Conservation (phyloP, 2,113 vertebrate species). For the Helogale parvula region DNA sequence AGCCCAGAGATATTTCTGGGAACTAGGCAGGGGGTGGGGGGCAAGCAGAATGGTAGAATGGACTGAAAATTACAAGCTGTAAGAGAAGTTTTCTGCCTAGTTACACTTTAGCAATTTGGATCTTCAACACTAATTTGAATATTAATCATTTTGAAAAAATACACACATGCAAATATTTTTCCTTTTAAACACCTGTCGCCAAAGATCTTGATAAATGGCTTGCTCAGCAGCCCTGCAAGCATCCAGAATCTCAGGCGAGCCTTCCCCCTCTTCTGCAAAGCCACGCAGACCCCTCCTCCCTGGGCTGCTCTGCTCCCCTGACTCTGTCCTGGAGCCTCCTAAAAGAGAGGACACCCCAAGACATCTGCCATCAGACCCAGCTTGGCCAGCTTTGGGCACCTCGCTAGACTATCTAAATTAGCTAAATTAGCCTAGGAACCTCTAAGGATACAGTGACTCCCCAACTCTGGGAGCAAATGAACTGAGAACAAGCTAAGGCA, state of each 20-base stretch:
- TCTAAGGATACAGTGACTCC: background rate
- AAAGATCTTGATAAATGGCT: constrained; percentile 55
- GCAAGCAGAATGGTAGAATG: background rate
- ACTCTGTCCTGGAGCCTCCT: background rate
- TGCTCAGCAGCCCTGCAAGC: background rate
- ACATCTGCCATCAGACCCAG: background rate
- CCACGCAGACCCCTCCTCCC: background rate
- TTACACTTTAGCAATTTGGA: constrained; percentile 68
- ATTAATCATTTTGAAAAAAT: constrained; percentile 74
- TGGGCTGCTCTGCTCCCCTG: background rate
- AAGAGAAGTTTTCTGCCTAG: constrained; percentile 71
- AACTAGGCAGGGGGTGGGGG: rapidly evolving
- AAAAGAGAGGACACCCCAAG: background rate
- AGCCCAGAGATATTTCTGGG: background rate
- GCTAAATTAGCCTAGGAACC: background rate
- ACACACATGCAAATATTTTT: constrained; percentile 57
- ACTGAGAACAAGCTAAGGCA: background rate
- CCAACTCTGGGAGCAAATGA: background rate
- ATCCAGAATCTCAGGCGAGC: background rate
- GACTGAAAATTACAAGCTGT: constrained; percentile 57
- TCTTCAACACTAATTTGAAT: constrained; percentile 70
- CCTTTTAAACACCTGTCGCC: constrained; percentile 53
- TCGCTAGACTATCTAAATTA: rapidly evolving
- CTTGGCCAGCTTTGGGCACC: no score
- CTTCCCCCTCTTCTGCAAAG: background rate